A percentile compares a stretch with the other conserved stretches of the same genome.
phyloP scores from a whole-genome alignment of 1,140 invertebrate genomes.

The Trachelipus rathkii region DNA sequence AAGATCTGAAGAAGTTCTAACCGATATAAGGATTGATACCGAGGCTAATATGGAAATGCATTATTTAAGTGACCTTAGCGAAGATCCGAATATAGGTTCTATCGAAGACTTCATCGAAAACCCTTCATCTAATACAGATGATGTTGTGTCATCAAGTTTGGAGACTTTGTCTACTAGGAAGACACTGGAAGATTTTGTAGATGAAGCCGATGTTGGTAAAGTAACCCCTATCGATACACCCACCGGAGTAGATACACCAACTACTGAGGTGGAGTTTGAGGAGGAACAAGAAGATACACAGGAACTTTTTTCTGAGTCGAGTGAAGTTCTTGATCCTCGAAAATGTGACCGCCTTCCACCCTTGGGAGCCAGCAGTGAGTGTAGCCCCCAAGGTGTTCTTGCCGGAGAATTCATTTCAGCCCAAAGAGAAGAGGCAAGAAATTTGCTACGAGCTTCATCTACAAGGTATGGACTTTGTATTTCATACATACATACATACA shows the following conservation, averaged over 20 bases:
- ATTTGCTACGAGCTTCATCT: not conserved
- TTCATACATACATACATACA: no score
- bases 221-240: no score
- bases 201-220: not conserved
- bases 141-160: not conserved
- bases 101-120: not conserved
- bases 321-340: not conserved
- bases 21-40: no score
- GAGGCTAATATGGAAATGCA: not conserved
- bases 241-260: not conserved
- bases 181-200: not conserved
- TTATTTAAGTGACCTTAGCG: not conserved
- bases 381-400: not conserved
- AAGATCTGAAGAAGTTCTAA: no score
- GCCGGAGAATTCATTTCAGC: not conserved
- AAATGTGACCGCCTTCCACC: not conserved
- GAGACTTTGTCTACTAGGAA: not conserved
- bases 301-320: not conserved
- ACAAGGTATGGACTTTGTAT: not conserved
- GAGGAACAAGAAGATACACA: not conserved
- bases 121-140: not conserved
- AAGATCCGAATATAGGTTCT: not conserved
- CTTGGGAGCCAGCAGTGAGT: constrained; percentile 1
- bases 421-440: constrained; percentile 3
- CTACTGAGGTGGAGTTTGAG: not conserved